Evolutionary conservation across 2,113 vertebrate genomes (phyloP), one percentile per base, ranked within the genome.

Genomic region (Ammodytes marinus): DNA sequence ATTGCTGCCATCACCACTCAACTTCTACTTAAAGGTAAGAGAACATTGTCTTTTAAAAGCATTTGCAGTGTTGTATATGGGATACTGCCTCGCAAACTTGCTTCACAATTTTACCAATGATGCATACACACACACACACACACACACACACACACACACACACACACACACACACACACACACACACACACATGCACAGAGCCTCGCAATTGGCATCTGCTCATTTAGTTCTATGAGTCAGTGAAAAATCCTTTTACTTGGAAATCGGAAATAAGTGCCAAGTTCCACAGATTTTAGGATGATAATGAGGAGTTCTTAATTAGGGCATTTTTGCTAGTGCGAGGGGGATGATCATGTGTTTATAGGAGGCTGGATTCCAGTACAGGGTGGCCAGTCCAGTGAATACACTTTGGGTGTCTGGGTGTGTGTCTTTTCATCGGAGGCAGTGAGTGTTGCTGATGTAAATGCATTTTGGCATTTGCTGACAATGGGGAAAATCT

Each of bases 401-500:
- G 83, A 82, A 77, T 27, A 27, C 27, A 27, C 2, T 27, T 27
- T 27, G 27, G 69, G 87, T 70, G 82, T 67, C 54, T 74, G 57
- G 19, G 49, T 67, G 82, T 82, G 49, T 67, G 82, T 82, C 88
- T 86, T 92, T 94, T 94, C 85, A 93, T 77, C 89, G 19, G 79
- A 90, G 19, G 86, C 91, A 88, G 74, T 37, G 85, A 88, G 74
- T 37, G 27, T 84, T 87, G 79, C 78, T 89, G 93, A 93, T 91
- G 84, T 69, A 93, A 94, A 94, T 93, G 35, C 90, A 83, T 77
- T 80, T 82, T 91, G 93, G 89, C 91, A 88, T 94, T 89, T 93
- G 91, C 88, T 94, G 93, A 95, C 92, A 91, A 93, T 87, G 85
- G 82, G 78, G 37, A 63, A 88, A 87, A 85, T 92, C 82, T 77